Base-by-base conservation (phyloP, 2,797 vertebrate species). In the Gadopsis marmoratus region DNA sequence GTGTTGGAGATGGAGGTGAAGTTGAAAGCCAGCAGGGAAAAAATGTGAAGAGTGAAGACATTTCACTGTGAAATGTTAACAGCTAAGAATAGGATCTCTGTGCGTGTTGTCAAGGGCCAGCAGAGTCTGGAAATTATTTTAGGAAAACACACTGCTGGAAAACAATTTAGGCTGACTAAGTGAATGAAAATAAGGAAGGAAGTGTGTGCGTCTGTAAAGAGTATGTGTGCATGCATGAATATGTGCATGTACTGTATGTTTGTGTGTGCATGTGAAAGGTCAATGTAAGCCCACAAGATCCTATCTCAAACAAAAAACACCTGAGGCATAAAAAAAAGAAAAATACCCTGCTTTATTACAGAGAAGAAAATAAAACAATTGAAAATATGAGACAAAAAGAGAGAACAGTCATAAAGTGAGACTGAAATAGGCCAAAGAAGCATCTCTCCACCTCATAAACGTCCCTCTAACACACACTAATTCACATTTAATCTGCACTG, bases 31-130 rank as follows among this genome's bases (percentile, higher is more conserved):
- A 79, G 77, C 45, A 62, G 60, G 31, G 45, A 60, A 74, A 74
- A 74, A 66, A 79, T 53, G 43, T 47, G 31, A 41, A 74, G 70
- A 45, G 60, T 69, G 66, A 63, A 76, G 71, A 71, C 56, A 68
- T 87, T 84, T 90, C 77, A 86, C 88, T 82, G 78, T 17, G 48
- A 82, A 85, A 77, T 10, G 77, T 50, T 73, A 58, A 73, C 29
- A 33, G 85, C 80, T 85, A 78, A 84, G 37, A 90, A 91, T 76
- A 90, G 79, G 67, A 74, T 41, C 17, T 2, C 51, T 70, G 77
- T 81, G 60, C 51, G 41, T 71, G 48, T 54, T 65, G 65, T 82
- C 10, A 35, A 62, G 53, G 17, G 59, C 48, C 35, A 39, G 37
- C 59, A 59, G 54, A 55, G 79, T 26, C 68, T 77, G 54, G 78